phyloP scores from a whole-genome alignment of 1,140 invertebrate species.

The Diachasmimorpha longicaudata region DNA sequence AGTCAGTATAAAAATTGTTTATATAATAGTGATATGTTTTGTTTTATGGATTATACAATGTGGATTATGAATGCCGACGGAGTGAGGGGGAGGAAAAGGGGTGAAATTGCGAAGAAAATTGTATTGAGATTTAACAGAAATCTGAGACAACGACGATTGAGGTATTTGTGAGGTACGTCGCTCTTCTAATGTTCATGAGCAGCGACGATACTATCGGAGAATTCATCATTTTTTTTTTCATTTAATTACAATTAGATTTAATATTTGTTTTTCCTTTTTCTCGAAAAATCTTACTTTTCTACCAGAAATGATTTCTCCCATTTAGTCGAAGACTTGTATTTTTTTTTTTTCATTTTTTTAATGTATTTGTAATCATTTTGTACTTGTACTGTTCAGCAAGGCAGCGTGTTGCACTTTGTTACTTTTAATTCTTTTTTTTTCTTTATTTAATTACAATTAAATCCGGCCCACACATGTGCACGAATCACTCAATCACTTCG shows the following conservation, averaged over 20 bases:
- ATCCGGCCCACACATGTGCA: constrained; percentile 1
- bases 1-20: constrained; percentile 1
- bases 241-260: constrained; percentile 47
- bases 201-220: constrained; percentile 40
- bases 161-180: constrained; percentile 55
- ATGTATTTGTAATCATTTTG: constrained; percentile 64
- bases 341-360: constrained; percentile 47
- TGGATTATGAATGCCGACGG: not conserved
- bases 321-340: constrained; percentile 61
- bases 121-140: not conserved
- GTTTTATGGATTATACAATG: not conserved
- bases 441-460: constrained; percentile 17
- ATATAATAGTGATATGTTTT: not conserved
- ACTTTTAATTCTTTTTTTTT: constrained; percentile 43
- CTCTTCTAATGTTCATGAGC: constrained; percentile 21
- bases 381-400: constrained; percentile 66
- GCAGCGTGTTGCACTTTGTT: constrained; percentile 66
- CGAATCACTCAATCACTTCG: not conserved
- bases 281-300: constrained; percentile 56
- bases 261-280: constrained; percentile 36
- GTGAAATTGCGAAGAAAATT: not conserved
- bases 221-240: constrained; percentile 38
- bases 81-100: not conserved
- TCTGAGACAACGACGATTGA: constrained; percentile 57
- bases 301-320: constrained; percentile 58